A percentile compares a stretch with the other conserved stretches of the same genome.
phyloP scores from a whole-genome alignment of 2,888 invertebrate genomes.

The Terebella lapidaria region DNA sequence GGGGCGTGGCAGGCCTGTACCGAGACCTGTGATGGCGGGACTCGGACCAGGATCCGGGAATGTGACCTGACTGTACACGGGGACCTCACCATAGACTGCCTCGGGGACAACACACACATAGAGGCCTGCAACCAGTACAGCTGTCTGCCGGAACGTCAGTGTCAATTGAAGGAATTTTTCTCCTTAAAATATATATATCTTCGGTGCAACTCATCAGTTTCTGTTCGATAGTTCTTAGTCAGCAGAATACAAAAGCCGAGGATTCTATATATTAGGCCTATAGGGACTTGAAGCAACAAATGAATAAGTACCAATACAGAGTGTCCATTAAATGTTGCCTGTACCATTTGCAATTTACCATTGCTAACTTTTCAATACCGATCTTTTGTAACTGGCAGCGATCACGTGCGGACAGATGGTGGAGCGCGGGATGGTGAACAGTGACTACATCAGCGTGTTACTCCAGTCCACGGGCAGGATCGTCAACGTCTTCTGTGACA shows the following conservation, averaged over 20 bases:
- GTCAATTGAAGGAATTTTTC: no score
- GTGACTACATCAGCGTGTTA: neutral
- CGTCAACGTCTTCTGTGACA: neutral
- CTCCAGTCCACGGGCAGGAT: neutral
- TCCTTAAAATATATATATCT: no score
- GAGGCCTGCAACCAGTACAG: conserved; percentile 34
- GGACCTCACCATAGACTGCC: conserved; percentile 37
- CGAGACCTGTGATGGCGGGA: conserved; percentile 36
- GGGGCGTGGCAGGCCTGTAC: conserved; percentile 33
- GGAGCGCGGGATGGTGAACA: neutral
- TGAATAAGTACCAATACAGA: no score
- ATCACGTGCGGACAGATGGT: neutral
- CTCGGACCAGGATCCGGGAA: conserved; percentile 3
- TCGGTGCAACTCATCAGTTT: no score
- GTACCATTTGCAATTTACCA: no score
- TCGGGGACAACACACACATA: conserved; percentile 25
- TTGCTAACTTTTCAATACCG: no score
- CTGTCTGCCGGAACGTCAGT: conserved; percentile 33
- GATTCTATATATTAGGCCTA: no score
- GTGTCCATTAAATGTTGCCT: no score
- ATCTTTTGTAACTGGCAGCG: no score
- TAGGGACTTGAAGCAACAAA: no score
- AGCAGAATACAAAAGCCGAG: no score
- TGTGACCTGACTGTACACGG: conserved; percentile 20
- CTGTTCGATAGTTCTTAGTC: no score